Percentiles rank a stretch among this genome's conserved stretches.
Conservation (phyloP, 2,888 invertebrate genomes). For the Cyrtodaria siliqua region DNA sequence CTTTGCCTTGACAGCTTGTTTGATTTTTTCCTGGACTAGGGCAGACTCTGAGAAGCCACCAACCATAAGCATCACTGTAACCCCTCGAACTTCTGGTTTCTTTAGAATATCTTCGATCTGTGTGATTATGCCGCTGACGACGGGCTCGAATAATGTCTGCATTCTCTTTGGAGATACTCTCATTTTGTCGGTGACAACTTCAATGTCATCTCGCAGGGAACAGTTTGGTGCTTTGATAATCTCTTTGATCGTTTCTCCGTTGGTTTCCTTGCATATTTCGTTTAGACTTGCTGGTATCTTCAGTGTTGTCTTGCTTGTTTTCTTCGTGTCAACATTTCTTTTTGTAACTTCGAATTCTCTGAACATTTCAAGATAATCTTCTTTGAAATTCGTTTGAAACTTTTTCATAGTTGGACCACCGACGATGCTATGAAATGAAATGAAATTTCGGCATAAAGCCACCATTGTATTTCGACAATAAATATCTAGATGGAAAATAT, state of each 20-base stretch:
- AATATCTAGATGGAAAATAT: too few relatives aligned
- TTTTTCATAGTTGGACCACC: conserved; percentile 38
- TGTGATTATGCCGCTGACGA: conserved; percentile 44
- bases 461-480: too few relatives aligned
- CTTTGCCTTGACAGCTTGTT: conserved; percentile 40
- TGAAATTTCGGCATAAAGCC: too few relatives aligned
- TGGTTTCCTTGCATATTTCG: conserved; percentile 31
- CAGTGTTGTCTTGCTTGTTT: conserved; percentile 35
- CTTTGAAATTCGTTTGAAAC: conserved; percentile 32
- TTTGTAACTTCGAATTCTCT: conserved; percentile 58
- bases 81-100: conserved; percentile 18
- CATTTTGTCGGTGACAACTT: conserved; percentile 44
- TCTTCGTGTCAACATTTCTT: conserved; percentile 34
- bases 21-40: conserved; percentile 52
- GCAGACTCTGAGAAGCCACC: conserved; percentile 63
- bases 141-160: conserved; percentile 37
- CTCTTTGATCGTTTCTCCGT: conserved; percentile 42
- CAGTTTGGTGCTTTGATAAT: conserved; percentile 36
- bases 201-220: conserved; percentile 24
- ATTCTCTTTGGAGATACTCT: conserved; percentile 37
- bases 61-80: conserved; percentile 55
- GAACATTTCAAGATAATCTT: conserved; percentile 54
- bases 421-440: conserved; percentile 35
- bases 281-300: conserved; percentile 45
- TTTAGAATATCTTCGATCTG: conserved; percentile 49